These are phyloP conservation scores for Temnothorax ravouxi DNA, from an alignment of 2,888 invertebrate genomes.

Conservation along the genomic window DNA sequence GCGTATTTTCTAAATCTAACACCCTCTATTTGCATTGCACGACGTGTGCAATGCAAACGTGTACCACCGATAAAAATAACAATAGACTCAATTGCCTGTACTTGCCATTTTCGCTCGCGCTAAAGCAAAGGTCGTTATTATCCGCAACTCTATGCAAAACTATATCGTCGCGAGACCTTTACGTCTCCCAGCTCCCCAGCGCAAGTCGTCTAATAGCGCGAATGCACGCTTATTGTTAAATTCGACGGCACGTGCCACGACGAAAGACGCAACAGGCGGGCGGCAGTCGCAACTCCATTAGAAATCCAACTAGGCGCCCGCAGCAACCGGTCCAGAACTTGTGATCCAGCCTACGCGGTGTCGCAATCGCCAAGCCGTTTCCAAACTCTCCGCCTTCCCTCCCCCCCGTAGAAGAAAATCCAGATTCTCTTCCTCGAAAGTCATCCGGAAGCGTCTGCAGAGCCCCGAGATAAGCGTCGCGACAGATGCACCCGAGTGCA, in stretches of 20 bases:
- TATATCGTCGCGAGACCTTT: not conserved
- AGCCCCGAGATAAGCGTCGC: conserved; percentile 63
- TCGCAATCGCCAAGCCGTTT: conserved; percentile 18
- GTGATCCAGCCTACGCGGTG: conserved; percentile 45
- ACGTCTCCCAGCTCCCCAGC: not conserved
- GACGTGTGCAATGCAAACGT: not conserved
- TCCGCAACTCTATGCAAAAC: not conserved
- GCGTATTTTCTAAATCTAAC: conserved; percentile 20
- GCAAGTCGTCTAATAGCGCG: conserved; percentile 3
- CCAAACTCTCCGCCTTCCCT: conserved; percentile 15
- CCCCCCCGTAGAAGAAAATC: conserved; percentile 24
- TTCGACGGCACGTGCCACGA: conserved; percentile 67
- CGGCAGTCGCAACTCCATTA: conserved; percentile 77
- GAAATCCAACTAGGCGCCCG: conserved; percentile 76
- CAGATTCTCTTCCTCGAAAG: conserved; percentile 59
- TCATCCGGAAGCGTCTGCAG: conserved; percentile 52
- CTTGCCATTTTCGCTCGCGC: not conserved
- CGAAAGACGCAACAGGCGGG: conserved; percentile 79
- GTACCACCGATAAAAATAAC: not conserved
- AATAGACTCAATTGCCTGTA: not conserved
- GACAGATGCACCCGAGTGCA: conserved; percentile 62
- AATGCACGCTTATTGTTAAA: conserved; percentile 11
- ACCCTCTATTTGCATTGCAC: not conserved
- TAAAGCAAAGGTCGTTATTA: not conserved
- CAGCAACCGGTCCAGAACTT: conserved; percentile 51